A percentile compares a stretch with the other conserved stretches of the same genome.
Conservation (phyloP, 1,140 invertebrate species). For the Zaprionus inermis region DNA sequence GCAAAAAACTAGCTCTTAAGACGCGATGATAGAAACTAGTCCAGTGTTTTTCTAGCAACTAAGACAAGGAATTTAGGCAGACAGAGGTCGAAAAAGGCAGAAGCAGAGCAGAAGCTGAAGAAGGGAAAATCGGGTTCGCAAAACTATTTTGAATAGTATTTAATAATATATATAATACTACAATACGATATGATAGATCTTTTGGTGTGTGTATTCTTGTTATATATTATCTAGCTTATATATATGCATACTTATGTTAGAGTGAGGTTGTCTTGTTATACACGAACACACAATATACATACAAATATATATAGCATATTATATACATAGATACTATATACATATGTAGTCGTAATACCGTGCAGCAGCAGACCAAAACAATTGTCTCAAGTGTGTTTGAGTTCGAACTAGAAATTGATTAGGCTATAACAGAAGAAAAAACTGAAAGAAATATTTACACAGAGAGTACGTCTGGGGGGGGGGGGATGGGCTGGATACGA, state of each 20-base stretch:
- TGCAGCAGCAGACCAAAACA: constrained; percentile 64
- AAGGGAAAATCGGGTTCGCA: constrained; percentile 56
- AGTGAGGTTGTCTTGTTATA: constrained; percentile 79
- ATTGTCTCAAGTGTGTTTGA: constrained; percentile 67
- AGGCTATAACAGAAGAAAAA: constrained; percentile 32
- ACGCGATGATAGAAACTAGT: constrained; percentile 51
- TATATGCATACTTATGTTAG: constrained; percentile 71
- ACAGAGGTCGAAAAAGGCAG: constrained; percentile 24
- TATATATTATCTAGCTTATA: constrained; percentile 66
- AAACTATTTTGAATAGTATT: constrained; percentile 72
- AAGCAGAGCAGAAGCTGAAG: not conserved
- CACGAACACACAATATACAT: constrained; percentile 56
- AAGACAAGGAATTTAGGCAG: constrained; percentile 70
- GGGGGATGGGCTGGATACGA: constrained; percentile 4
- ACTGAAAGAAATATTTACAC: constrained; percentile 29
- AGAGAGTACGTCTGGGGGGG: constrained; percentile 8
- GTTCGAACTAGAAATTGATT: constrained; percentile 35
- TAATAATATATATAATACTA: constrained; percentile 51
- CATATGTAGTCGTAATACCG: constrained; percentile 43
- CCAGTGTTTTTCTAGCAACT: constrained; percentile 61
- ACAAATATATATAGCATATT: constrained; percentile 39
- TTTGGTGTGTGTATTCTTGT: constrained; percentile 78
- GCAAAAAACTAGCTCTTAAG: constrained; percentile 41
- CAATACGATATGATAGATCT: constrained; percentile 56
- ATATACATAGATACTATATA: constrained; percentile 47